A percentile compares a stretch with the other conserved stretches of the same genome.
phyloP scores from a whole-genome alignment of 2,888 invertebrate species.

The Pterostichus niger region DNA sequence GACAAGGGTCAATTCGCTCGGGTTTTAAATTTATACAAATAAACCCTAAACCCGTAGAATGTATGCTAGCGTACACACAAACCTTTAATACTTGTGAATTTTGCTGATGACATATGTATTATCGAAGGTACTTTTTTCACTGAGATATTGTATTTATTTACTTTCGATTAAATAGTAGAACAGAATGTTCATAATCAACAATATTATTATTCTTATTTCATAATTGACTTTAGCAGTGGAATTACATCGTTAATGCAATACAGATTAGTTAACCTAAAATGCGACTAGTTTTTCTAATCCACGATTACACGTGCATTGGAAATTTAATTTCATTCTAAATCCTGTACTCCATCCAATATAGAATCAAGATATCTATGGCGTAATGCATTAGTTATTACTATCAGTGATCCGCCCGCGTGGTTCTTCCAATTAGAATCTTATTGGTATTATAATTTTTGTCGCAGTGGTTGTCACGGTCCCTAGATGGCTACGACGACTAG shows the following conservation, averaged over 20 bases:
- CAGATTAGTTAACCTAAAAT: slow-evolving; percentile 7
- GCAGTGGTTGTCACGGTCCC: slow-evolving; percentile 4
- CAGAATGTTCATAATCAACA: no score
- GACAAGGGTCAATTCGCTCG: no score
- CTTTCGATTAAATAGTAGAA: no score
- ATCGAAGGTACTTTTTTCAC: no score
- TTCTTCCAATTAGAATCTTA: slow-evolving; percentile 23
- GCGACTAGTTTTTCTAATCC: not conserved
- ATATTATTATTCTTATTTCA: no score
- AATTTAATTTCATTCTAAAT: not conserved
- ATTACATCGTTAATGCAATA: not conserved
- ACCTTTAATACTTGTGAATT: no score
- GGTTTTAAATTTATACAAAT: no score
- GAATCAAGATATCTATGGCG: slow-evolving; percentile 5
- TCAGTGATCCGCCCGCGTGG: slow-evolving; percentile 4
- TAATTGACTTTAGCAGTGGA: not conserved
- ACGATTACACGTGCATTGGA: not conserved
- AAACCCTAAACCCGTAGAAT: no score
- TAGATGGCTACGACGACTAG: slow-evolving; percentile 4
- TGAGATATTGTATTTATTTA: no score
- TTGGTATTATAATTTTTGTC: slow-evolving; percentile 50
- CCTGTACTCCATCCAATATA: not conserved
- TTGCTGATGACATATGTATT: no score
- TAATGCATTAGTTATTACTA: not conserved
- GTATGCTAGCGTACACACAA: no score